These are phyloP conservation scores for Somateria mollissima DNA, from an alignment of 2,797 vertebrate species.

Conservation along the genomic window DNA sequence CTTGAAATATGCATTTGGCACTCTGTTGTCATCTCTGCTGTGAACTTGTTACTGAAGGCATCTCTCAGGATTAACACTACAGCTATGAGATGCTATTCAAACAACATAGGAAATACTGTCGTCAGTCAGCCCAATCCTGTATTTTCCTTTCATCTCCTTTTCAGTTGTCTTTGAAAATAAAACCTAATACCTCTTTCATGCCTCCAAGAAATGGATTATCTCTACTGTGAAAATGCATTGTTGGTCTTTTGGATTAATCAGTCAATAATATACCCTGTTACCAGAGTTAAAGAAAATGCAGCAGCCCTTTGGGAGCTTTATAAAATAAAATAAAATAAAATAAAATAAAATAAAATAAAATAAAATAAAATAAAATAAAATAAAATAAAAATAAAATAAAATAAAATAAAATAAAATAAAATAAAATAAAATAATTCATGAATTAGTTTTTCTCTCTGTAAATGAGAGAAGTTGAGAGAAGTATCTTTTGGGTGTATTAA, in stretches of 20 bases:
- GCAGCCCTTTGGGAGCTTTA: background rate
- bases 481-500: background rate
- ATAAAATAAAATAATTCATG: background rate
- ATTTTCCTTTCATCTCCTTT: slow-evolving; percentile 26
- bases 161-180: slow-evolving; percentile 40
- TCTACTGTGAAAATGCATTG: background rate
- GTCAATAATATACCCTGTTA: background rate
- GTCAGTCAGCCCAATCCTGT: slow-evolving; percentile 2
- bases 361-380: too few relatives aligned
- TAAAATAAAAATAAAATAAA: background rate
- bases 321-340: background rate
- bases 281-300: background rate
- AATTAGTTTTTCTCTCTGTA: background rate
- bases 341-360: too few relatives aligned
- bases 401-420: too few relatives aligned
- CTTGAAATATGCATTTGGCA: background rate
- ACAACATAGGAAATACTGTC: background rate
- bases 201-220: slow-evolving; percentile 15
- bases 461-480: background rate
- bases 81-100: background rate
- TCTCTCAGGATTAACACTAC: background rate
- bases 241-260: background rate
- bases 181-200: slow-evolving; percentile 17
- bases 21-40: background rate
- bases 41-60: background rate